A percentile compares a stretch with the other conserved stretches of the same genome.
Conservation (phyloP, 2,888 invertebrate species). For the Cremastobaeus sp. region DNA sequence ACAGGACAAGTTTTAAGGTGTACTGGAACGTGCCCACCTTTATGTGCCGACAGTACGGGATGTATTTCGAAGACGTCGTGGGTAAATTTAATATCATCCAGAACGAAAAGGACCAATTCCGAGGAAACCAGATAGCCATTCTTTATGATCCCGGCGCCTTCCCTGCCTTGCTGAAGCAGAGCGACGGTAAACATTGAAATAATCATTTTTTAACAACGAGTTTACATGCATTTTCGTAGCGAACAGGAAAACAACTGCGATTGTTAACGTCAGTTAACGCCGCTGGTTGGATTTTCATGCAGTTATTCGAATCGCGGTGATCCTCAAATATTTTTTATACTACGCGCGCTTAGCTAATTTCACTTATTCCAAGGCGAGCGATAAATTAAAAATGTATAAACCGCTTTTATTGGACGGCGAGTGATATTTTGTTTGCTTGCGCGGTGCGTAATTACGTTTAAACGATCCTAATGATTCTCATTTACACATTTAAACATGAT, state of each 20-base stretch:
- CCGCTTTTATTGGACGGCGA: too few relatives aligned
- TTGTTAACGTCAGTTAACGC: too few relatives aligned
- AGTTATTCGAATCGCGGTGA: too few relatives aligned
- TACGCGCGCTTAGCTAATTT: too few relatives aligned
- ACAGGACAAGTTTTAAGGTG: constrained; percentile 78
- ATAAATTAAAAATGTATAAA: constrained; percentile 13
- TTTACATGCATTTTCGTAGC: neutral
- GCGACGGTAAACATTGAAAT: constrained; percentile 67
- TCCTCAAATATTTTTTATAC: too few relatives aligned
- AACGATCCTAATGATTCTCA: neutral
- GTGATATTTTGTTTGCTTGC: constrained; percentile 4
- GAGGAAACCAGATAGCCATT: constrained; percentile 84
- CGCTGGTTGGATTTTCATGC: too few relatives aligned
- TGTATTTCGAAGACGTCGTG: constrained; percentile 81
- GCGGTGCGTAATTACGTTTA: constrained; percentile 6
- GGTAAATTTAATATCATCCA: constrained; percentile 83
- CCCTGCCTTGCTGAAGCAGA: constrained; percentile 82
- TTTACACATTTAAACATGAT: neutral
- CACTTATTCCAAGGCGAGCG: constrained; percentile 22
- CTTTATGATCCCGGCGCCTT: constrained; percentile 87
- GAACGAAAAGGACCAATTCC: constrained; percentile 83
- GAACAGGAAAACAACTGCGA: neutral
- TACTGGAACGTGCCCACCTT: constrained; percentile 90
- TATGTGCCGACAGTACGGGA: constrained; percentile 83
- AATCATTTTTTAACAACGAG: neutral